A percentile compares a stretch with the other conserved stretches of the same genome.
phyloP scores from a whole-genome alignment of 2,888 invertebrate species.

The Altica lythri region DNA sequence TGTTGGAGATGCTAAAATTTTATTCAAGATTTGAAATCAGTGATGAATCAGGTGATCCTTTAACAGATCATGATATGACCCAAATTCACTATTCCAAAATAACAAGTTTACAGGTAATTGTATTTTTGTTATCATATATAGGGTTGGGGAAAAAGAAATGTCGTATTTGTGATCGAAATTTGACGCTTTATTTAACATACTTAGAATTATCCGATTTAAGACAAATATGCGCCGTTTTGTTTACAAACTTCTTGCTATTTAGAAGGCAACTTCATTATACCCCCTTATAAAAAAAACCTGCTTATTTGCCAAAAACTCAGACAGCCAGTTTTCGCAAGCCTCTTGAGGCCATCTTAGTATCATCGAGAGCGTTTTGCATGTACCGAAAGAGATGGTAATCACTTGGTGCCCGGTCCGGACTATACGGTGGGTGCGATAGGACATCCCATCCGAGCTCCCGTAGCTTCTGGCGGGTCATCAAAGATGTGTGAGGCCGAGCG shows the following conservation, averaged over 20 bases:
- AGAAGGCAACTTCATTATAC: not conserved
- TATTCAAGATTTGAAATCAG: slow-evolving; percentile 98
- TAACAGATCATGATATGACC: slow-evolving; percentile 93
- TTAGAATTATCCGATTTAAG: not conserved
- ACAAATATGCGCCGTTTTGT: no score
- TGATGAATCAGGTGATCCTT: slow-evolving; percentile 92
- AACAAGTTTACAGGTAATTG: slow-evolving; percentile 78
- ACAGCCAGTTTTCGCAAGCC: no score
- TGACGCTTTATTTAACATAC: not conserved
- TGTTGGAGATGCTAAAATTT: slow-evolving; percentile 93
- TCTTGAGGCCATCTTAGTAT: no score
- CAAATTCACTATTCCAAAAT: slow-evolving; percentile 92
- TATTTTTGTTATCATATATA: no score
- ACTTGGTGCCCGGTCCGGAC: no score
- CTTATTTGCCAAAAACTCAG: not conserved
- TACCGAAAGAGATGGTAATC: no score
- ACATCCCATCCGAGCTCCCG: no score
- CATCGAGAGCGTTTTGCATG: no score
- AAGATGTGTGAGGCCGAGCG: no score
- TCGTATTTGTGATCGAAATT: not conserved
- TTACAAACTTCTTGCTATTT: not conserved
- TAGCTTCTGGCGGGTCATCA: no score
- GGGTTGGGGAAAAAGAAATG: no score
- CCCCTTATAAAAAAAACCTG: not conserved
- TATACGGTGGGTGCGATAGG: no score